Conservation (phyloP, 2,797 vertebrate genomes). For the Chelon auratus region DNA sequence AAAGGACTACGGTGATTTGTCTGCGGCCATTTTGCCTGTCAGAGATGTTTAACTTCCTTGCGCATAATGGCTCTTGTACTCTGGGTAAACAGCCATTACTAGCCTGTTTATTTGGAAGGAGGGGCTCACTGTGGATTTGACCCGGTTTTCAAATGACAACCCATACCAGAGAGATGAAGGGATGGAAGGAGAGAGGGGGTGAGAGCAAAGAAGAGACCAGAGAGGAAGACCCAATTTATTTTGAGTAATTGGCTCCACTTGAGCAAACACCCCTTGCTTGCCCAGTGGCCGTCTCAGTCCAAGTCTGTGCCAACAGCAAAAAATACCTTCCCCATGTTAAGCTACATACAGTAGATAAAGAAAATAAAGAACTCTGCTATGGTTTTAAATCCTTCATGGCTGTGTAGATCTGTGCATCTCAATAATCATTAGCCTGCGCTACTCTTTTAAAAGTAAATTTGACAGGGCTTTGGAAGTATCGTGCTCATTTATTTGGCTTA, state of each 20-base stretch:
- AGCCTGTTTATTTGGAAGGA: conserved; percentile 86
- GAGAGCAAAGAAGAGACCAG: conserved; percentile 67
- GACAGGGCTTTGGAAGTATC: conserved; percentile 24
- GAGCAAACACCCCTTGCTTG: conserved; percentile 83
- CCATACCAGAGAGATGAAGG: conserved; percentile 74
- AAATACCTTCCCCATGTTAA: conserved; percentile 62
- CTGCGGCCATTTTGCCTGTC: conserved; percentile 83
- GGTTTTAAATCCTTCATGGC: conserved; percentile 27
- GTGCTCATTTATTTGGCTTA: conserved; percentile 20
- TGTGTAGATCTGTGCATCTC: conserved; percentile 45
- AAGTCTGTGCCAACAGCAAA: conserved; percentile 67
- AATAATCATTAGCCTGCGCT: conserved; percentile 18
- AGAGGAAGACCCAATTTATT: conserved; percentile 86
- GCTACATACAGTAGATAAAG: conserved; percentile 47
- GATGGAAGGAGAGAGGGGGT: conserved; percentile 40
- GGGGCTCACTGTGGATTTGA: conserved; percentile 70
- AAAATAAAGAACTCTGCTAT: conserved; percentile 57
- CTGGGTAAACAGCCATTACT: conserved; percentile 85
- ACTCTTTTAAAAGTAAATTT: conserved; percentile 26
- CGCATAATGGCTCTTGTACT: conserved; percentile 81
- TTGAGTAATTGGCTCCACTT: conserved; percentile 88
- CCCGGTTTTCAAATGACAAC: conserved; percentile 79
- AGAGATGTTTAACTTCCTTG: conserved; percentile 85
- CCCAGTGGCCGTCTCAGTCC: conserved; percentile 75
- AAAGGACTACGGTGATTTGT: conserved; percentile 85